Base-by-base conservation (phyloP, 2,113 vertebrate genomes). In the Oophaga pumilio region DNA sequence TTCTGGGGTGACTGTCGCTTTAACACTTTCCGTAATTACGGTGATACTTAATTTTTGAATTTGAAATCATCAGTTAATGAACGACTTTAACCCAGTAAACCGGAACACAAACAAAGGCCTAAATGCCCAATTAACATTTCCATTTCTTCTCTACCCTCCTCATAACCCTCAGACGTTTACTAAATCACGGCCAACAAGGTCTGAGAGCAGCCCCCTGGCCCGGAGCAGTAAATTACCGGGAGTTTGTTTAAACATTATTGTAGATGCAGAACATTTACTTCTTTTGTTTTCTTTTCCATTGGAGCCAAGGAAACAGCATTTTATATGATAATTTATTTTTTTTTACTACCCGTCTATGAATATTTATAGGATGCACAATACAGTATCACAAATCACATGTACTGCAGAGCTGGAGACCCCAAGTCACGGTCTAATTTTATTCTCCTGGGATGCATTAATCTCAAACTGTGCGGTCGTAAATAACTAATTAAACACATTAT, bases 201-300 rank as follows among this genome's bases (percentile, higher is more conserved):
- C 85, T 91, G 91, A 89, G 87, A 88, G 22, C 28, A 89, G 84
- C 91, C 50, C 22, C n/a, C 76, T 24, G 2, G 76, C 50, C 20
- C 76, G 13, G 82, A 91, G 93, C 92, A 91, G 86, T 94, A 94
- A 95, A 96, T 95, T 95, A 92, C 92, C 88, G 88, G 89, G 69
- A 91, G 92, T 95, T 92, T 93, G 93, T 94, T 96, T 95, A 93
- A 92, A 91, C 90, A 92, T 94, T 95, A 94, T 93, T 94, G 93
- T 94, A 95, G 93, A 93, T 91, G 94, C 94, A 94, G 90, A 93
- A 94, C 94, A 95, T 95, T 95, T 94, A 92, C 92, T 92, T 85
- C 91, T 93, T 92, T 93, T 95, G 93, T 95, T 95, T 95, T 93
- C 92, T 94, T 95, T 95, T 93, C 91, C 93, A 93, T 91, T 88